phyloP scores from a whole-genome alignment of 2,113 vertebrate genomes.

The Dicerorhinus sumatrensis region DNA sequence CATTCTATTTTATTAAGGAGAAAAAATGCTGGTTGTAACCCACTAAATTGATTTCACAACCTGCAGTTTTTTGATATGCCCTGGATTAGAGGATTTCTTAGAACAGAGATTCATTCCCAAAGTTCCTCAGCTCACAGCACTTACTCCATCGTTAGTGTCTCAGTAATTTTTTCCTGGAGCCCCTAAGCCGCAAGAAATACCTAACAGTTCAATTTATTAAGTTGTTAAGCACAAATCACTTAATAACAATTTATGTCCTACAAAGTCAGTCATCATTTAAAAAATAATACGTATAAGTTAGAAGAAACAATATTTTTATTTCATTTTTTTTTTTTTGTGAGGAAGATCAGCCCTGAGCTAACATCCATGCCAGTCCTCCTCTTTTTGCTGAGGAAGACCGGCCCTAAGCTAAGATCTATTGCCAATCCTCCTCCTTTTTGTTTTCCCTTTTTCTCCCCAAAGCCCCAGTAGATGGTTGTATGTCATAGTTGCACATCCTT shows the following conservation, averaged over 20 bases:
- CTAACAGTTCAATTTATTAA: slow-evolving; percentile 3
- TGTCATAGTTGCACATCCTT: no score
- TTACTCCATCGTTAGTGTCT: background rate
- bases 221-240: slow-evolving; percentile 4
- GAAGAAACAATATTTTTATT: background rate
- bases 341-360: no score
- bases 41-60: slow-evolving; percentile 6
- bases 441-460: no score
- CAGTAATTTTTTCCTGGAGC: background rate
- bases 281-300: slow-evolving; percentile 31
- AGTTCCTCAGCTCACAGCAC: background rate
- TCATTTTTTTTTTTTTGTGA: background rate
- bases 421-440: no score
- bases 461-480: no score
- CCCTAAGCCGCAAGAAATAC: slow-evolving; percentile 26
- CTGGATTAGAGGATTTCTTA: slow-evolving; percentile 7
- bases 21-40: background rate
- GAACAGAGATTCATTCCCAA: background rate
- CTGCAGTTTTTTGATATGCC: background rate
- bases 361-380: no score
- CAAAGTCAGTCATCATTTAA: background rate
- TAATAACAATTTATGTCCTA: background rate
- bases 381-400: no score
- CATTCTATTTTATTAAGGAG: slow-evolving; percentile 27
- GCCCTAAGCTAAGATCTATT: no score